These are phyloP conservation scores for Leptodactylus fuscus DNA, from an alignment of 2,113 vertebrate genomes.

Conservation along the genomic window DNA sequence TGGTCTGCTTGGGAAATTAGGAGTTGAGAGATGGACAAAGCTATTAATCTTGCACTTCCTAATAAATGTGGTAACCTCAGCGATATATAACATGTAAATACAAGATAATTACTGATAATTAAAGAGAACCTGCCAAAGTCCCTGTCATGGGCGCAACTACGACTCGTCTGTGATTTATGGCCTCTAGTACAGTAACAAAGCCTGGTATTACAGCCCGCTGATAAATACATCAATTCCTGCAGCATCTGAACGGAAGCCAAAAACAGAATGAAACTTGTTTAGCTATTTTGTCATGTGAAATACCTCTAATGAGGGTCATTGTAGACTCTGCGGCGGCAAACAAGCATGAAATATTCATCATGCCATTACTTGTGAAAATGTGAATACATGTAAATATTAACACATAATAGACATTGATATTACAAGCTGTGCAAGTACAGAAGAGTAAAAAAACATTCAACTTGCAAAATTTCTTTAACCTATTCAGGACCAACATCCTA, in stretches of 20 bases:
- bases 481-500: neutral
- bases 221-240: neutral
- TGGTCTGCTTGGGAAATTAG: neutral
- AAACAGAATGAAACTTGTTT: neutral
- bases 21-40: neutral
- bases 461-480: neutral
- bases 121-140: neutral
- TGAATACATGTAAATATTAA: neutral
- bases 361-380: neutral
- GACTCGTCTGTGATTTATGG: neutral
- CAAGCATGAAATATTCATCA: conserved; percentile 1
- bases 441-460: neutral
- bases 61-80: neutral
- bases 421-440: neutral
- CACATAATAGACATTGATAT: neutral
- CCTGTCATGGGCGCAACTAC: neutral
- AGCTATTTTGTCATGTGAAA: neutral
- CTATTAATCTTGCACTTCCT: neutral
- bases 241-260: neutral
- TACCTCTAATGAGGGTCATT: neutral
- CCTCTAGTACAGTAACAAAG: neutral
- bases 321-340: neutral
- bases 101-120: neutral
- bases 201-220: neutral
- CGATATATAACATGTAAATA: neutral